Conservation (phyloP, 2,888 invertebrate species). For the Diaphora mendica region DNA sequence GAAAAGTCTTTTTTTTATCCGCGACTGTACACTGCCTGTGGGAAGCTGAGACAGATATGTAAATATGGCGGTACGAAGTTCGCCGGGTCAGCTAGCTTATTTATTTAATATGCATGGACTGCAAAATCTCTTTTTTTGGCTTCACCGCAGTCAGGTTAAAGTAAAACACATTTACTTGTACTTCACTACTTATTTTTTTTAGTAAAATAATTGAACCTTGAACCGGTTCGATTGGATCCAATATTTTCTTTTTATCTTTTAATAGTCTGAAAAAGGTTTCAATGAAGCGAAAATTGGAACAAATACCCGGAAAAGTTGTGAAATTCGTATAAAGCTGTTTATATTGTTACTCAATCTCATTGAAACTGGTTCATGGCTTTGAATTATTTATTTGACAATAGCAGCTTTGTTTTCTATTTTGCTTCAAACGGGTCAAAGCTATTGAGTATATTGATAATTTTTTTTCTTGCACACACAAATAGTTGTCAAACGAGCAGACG, state of each 20-base stretch:
- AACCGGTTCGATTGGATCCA: not conserved
- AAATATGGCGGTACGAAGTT: too few species aligned
- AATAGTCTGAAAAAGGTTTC: not conserved
- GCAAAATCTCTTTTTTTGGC: too few species aligned
- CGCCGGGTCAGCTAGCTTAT: too few species aligned
- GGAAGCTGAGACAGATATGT: too few species aligned
- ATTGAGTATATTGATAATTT: not conserved
- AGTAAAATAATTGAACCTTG: not conserved
- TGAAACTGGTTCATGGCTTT: not conserved
- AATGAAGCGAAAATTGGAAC: not conserved
- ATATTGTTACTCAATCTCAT: not conserved
- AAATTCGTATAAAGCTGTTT: not conserved
- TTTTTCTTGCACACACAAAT: too few species aligned
- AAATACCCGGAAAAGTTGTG: conserved; percentile 1
- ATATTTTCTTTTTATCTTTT: not conserved
- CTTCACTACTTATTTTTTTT: not conserved
- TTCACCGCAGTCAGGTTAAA: too few species aligned
- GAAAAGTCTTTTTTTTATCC: too few species aligned
- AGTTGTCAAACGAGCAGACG: too few species aligned
- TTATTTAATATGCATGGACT: too few species aligned
- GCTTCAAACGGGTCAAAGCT: not conserved
- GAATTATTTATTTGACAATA: not conserved
- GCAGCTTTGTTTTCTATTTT: not conserved
- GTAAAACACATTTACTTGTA: not conserved
- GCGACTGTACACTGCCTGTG: too few species aligned